These are phyloP conservation scores for Channa striata DNA, from an alignment of 2,797 vertebrate genomes.

Conservation along the genomic window DNA sequence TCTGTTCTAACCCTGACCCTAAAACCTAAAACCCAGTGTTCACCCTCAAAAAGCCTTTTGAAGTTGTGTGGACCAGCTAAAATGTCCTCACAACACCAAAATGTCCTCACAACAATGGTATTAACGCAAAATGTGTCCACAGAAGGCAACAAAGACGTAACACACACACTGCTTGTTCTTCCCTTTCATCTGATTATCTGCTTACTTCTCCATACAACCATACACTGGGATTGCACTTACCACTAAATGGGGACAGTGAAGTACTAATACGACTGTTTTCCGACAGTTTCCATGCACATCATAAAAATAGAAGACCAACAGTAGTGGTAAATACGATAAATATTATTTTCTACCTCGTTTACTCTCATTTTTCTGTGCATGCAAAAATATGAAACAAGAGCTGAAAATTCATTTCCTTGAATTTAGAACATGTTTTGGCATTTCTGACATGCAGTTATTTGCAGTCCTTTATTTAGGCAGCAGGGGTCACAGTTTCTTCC, in stretches of 20 bases:
- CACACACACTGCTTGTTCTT: too few species aligned
- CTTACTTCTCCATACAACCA: constrained; percentile 51
- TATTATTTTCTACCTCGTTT: constrained; percentile 50
- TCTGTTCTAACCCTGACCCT: too few species aligned
- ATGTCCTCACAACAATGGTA: too few species aligned
- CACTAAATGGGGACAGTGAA: constrained; percentile 46
- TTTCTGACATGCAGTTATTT: constrained; percentile 47
- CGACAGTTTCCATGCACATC: constrained; percentile 23
- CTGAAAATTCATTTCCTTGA: too few species aligned
- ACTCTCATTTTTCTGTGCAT: constrained; percentile 40
- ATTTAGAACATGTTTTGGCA: too few species aligned
- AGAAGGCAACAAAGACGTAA: too few species aligned
- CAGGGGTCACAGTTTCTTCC: constrained; percentile 72
- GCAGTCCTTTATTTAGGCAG: constrained; percentile 70
- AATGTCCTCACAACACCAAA: too few species aligned
- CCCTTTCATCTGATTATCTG: constrained; percentile 1
- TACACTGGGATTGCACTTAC: constrained; percentile 46
- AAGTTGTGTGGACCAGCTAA: too few species aligned
- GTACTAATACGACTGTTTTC: constrained; percentile 19
- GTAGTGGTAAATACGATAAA: constrained; percentile 31
- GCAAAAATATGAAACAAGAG: constrained; percentile 31
- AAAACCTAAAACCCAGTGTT: too few species aligned
- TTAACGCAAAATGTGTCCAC: too few species aligned
- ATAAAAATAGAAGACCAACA: constrained; percentile 30
- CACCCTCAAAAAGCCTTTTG: too few species aligned